These are phyloP conservation scores for Emydura subglobosa DNA, from an alignment of 2,113 vertebrate species.

Conservation along the genomic window DNA sequence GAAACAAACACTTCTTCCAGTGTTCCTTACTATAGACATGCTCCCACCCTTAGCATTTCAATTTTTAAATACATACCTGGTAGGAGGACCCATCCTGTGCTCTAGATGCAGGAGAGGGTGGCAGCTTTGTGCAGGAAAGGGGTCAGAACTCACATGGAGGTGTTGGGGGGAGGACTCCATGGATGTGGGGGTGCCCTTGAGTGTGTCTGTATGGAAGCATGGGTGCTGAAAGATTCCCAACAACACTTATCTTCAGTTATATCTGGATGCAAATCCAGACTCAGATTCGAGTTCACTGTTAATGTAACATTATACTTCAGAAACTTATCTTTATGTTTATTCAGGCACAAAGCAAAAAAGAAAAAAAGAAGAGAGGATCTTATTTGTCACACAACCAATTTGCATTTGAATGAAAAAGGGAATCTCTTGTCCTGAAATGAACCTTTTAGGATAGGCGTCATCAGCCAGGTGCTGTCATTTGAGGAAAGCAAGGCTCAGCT, in stretches of 20 bases:
- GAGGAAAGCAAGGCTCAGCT: not conserved
- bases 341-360: not conserved
- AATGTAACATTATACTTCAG: not conserved
- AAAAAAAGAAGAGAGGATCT: not conserved
- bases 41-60: not conserved
- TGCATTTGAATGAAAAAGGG: not conserved
- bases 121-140: not conserved
- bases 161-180: not conserved
- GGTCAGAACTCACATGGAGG: not conserved
- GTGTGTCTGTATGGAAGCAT: not conserved
- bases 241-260: not conserved
- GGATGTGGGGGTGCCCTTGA: not conserved
- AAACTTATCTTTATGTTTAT: not conserved
- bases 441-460: accelerated
- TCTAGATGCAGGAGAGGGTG: not conserved
- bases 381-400: not conserved
- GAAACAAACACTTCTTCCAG: not conserved
- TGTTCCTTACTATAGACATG: not conserved
- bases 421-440: not conserved
- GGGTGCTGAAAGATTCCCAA: not conserved
- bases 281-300: not conserved
- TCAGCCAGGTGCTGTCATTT: accelerated
- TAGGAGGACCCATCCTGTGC: not conserved
- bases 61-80: not conserved
- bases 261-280: not conserved